Percentiles rank a stretch among this genome's conserved stretches.
These are phyloP conservation scores for Metacarcinus magister DNA, from an alignment of 2,888 invertebrate genomes.

Conservation along the genomic window DNA sequence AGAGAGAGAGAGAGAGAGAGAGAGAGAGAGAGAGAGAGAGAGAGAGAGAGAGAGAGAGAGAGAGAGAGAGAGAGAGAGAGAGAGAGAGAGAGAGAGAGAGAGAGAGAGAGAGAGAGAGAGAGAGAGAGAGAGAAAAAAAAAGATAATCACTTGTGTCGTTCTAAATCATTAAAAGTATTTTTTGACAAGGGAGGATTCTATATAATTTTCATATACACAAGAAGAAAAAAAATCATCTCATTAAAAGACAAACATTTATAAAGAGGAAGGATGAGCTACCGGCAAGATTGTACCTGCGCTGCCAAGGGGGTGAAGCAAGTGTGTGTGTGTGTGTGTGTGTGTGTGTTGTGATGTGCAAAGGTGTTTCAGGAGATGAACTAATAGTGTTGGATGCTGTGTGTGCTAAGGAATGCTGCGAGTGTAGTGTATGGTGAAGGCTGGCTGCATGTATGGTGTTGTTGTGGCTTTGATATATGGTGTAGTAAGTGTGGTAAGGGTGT, in stretches of 20 bases:
- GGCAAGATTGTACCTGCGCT: not conserved
- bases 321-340: not conserved
- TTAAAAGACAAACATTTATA: not conserved
- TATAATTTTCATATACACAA: not conserved
- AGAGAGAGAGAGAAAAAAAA: not conserved
- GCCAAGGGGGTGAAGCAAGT: not conserved
- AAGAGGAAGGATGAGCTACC: not conserved
- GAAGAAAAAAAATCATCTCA: not conserved
- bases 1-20: slow-evolving; percentile 17
- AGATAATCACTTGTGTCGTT: not conserved
- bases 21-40: not conserved
- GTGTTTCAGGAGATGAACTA: not conserved
- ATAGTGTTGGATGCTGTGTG: not conserved
- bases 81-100: not conserved
- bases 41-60: slow-evolving; percentile 5
- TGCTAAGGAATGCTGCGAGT: not conserved
- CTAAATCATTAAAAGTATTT: not conserved
- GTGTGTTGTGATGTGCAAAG: not conserved
- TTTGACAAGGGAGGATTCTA: not conserved
- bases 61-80: too few species aligned
- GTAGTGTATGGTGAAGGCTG: too few species aligned
- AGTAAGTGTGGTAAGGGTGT: too few species aligned
- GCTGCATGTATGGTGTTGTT: too few species aligned
- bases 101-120: not conserved
- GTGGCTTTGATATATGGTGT: too few species aligned